phyloP scores from a whole-genome alignment of 2,888 invertebrate species.

The Altica lythri region DNA sequence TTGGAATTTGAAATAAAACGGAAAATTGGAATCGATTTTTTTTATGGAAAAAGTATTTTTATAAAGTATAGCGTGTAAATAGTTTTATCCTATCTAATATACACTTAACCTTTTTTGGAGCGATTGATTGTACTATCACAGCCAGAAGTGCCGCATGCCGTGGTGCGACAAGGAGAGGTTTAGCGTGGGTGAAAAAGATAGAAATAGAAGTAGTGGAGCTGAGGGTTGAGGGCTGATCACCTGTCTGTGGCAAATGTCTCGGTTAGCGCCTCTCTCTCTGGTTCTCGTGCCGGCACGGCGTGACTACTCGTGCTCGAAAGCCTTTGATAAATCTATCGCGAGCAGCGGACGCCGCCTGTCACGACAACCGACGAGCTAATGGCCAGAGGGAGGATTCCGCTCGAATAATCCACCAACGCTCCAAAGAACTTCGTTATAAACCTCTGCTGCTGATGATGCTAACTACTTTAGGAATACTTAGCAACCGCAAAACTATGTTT shows the following conservation, averaged over 20 bases:
- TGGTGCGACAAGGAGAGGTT: constrained; percentile 1
- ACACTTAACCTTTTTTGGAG: too few species aligned
- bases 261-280: constrained; percentile 51
- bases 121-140: constrained; percentile 8
- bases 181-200: constrained; percentile 12
- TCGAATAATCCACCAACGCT: constrained; percentile 16
- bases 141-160: constrained; percentile 16
- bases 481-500: too few species aligned
- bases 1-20: too few species aligned
- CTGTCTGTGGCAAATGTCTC: constrained; percentile 57
- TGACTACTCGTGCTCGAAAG: constrained; percentile 40
- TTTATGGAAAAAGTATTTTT: too few species aligned
- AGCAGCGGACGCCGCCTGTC: constrained; percentile 34
- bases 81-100: too few species aligned
- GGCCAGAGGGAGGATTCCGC: constrained; percentile 27
- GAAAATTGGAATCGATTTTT: too few species aligned
- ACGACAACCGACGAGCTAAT: constrained; percentile 25
- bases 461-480: too few species aligned
- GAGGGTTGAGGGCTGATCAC: constrained; percentile 49
- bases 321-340: constrained; percentile 52
- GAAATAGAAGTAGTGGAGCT: constrained; percentile 28
- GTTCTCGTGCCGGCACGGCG: constrained; percentile 35
- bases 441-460: constrained; percentile 5
- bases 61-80: too few species aligned
- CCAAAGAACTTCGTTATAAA: constrained; percentile 5